Percentiles rank a stretch among this genome's conserved stretches.
Evolutionary conservation across 2,888 invertebrate species (phyloP).

Genomic region (Diloba caeruleocephala): DNA sequence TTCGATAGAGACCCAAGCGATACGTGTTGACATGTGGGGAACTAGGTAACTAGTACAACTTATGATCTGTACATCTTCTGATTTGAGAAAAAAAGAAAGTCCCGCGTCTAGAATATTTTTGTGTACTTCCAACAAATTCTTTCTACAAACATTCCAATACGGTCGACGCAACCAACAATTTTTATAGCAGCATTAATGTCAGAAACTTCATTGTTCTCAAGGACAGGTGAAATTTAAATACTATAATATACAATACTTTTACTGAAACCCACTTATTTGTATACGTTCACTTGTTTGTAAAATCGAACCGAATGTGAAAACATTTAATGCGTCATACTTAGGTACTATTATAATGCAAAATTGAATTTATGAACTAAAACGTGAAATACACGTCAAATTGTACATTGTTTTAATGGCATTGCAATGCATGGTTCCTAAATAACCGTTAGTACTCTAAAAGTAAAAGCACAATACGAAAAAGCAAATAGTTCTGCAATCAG

Average conservation of each 20-base stretch:
- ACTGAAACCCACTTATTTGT: conserved; percentile 43
- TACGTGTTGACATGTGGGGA: no score
- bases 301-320: conserved; percentile 50
- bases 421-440: no score
- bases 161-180: conserved; percentile 6
- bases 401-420: conserved; percentile 13
- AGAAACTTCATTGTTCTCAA: conserved; percentile 43
- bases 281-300: conserved; percentile 31
- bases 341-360: conserved; percentile 32
- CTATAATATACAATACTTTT: conserved; percentile 45
- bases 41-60: no score
- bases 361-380: conserved; percentile 19
- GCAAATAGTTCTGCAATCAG: no score
- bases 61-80: neutral
- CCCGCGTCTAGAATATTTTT: conserved; percentile 2
- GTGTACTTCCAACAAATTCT: neutral
- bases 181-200: conserved; percentile 35
- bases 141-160: conserved; percentile 6
- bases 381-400: conserved; percentile 10
- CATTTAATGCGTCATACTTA: conserved; percentile 17
- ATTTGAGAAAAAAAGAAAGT: conserved; percentile 11
- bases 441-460: no score
- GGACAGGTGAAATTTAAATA: conserved; percentile 55
- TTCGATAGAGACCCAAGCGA: no score
- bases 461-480: no score